Evolutionary conservation across 2,797 vertebrate species (phyloP).

Genomic region (Manis pentadactyla): DNA sequence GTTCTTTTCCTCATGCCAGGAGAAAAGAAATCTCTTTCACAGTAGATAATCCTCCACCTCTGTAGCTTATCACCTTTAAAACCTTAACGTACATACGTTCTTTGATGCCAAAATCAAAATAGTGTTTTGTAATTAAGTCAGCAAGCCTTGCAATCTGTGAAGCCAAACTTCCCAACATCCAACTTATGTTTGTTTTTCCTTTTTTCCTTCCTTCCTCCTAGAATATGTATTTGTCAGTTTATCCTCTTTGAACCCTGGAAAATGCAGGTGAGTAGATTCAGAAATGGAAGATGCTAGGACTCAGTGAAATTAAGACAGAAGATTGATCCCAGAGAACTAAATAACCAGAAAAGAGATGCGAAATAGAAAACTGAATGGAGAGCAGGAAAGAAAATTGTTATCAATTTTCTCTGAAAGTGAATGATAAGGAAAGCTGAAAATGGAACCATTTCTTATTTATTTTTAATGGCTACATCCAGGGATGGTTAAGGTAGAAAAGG

Average conservation of each 20-base stretch:
- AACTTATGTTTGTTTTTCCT: not conserved
- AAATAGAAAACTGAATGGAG: not conserved
- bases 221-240: not conserved
- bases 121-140: not conserved
- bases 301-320: constrained; percentile 49
- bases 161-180: not conserved
- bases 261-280: not conserved
- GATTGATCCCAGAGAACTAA: constrained; percentile 23
- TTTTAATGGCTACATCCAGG: constrained; percentile 5
- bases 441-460: not conserved
- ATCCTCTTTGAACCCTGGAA: constrained; percentile 3
- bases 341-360: not conserved
- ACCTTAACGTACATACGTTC: not conserved
- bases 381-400: not conserved
- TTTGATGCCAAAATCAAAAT: constrained; percentile 10
- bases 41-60: constrained; percentile 26
- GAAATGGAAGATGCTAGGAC: not conserved
- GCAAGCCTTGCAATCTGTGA: not conserved
- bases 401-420: constrained; percentile 26
- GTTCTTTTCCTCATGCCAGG: not conserved
- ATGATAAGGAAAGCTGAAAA: not conserved
- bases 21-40: not conserved
- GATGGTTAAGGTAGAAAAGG: not conserved
- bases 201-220: not conserved
- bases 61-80: constrained; percentile 58